A percentile compares a stretch with the other conserved stretches of the same genome.
Conservation (phyloP, 2,888 invertebrate species). For the Mythimna pallens region DNA sequence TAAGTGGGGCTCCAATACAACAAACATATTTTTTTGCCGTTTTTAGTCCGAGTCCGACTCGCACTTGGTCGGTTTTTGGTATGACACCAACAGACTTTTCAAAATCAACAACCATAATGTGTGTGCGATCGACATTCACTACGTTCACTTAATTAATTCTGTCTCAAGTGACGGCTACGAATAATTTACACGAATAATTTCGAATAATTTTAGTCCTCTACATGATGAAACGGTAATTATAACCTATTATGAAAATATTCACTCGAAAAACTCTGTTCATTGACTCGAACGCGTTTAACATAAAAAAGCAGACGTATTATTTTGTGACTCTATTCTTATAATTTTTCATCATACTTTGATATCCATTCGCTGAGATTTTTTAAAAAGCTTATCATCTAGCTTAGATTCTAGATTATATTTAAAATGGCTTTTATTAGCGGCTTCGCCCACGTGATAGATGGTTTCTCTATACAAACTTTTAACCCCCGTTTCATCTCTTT, state of each 20-base stretch:
- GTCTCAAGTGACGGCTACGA: conserved; percentile 15
- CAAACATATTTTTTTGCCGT: too few relatives aligned
- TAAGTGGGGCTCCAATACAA: too few relatives aligned
- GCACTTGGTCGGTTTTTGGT: background rate
- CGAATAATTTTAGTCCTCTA: conserved; percentile 16
- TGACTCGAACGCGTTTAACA: conserved; percentile 6
- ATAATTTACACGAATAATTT: conserved; percentile 37
- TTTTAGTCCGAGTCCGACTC: too few relatives aligned
- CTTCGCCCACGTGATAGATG: too few relatives aligned
- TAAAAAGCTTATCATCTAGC: too few relatives aligned
- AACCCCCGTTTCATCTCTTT: too few relatives aligned
- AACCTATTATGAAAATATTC: conserved; percentile 9
- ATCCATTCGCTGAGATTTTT: background rate
- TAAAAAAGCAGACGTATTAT: conserved; percentile 19
- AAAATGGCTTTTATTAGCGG: too few relatives aligned
- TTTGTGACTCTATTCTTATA: background rate
- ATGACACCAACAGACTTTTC: background rate
- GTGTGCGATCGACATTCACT: background rate
- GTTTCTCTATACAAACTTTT: too few relatives aligned
- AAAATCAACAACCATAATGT: conserved; percentile 6
- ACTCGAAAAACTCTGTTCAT: background rate
- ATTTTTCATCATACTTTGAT: background rate
- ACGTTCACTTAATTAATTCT: conserved; percentile 15
- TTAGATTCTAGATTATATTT: too few relatives aligned
- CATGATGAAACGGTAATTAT: background rate